These are phyloP conservation scores for Sebastes minor DNA, from an alignment of 2,797 vertebrate genomes.

Conservation along the genomic window DNA sequence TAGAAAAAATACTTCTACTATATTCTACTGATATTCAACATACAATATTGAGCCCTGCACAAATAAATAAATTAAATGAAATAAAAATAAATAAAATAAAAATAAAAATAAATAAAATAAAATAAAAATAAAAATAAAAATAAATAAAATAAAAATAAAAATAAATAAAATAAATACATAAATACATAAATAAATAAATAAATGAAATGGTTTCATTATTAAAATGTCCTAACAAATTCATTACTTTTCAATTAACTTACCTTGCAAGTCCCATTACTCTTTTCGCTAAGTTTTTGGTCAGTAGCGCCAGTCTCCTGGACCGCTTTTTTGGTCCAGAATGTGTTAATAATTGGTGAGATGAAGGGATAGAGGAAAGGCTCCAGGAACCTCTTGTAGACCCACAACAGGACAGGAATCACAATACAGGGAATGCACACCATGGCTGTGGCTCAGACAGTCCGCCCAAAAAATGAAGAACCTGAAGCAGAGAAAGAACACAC, in stretches of 20 bases:
- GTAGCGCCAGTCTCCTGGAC: constrained; percentile 67
- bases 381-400: constrained; percentile 97
- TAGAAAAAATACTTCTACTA: neutral
- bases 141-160: too few species aligned
- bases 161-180: too few species aligned
- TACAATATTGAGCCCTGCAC: neutral
- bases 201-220: neutral
- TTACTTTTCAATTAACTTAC: constrained; percentile 45
- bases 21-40: neutral
- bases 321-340: constrained; percentile 84
- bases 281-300: constrained; percentile 54
- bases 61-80: neutral
- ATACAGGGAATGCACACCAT: constrained; percentile 99
- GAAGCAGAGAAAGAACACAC: neutral
- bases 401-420: constrained; percentile 94
- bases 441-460: constrained; percentile 24
- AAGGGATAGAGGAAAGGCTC: constrained; percentile 92
- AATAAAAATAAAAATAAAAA: neutral
- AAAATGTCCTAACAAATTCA: neutral
- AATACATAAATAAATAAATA: neutral
- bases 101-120: neutral
- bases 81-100: too few species aligned
- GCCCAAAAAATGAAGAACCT: constrained; percentile 13
- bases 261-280: constrained; percentile 66
- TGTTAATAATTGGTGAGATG: constrained; percentile 87